Evolutionary conservation across 1,140 invertebrate species (phyloP).

Genomic region (Drosophila dunni): DNA sequence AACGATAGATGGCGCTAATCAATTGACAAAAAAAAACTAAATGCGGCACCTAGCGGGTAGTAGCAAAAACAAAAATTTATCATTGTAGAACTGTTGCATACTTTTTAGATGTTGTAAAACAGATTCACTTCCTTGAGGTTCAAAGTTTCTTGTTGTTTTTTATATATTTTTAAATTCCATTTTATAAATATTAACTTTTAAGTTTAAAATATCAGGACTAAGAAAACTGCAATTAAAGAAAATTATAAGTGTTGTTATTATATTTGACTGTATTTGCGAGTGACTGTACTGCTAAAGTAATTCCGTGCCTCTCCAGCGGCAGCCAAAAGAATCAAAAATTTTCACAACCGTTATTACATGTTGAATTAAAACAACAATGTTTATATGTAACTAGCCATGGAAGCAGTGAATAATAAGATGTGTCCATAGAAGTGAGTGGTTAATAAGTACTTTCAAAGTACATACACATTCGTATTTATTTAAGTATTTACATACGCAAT

Average conservation of each 20-base stretch:
- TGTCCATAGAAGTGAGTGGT: slow-evolving; percentile 13
- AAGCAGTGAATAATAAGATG: slow-evolving; percentile 12
- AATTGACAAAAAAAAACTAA: no score
- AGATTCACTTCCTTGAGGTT: no score
- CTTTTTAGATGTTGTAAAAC: no score
- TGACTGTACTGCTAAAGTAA: not conserved
- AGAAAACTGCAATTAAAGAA: no score
- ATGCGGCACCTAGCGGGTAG: no score
- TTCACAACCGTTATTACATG: slow-evolving; percentile 7
- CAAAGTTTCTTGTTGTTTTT: no score
- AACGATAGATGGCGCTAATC: no score
- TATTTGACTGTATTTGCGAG: not conserved
- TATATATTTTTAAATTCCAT: no score
- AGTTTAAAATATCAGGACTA: no score
- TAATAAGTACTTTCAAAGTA: slow-evolving; percentile 27
- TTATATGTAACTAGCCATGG: slow-evolving; percentile 4
- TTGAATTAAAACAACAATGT: not conserved
- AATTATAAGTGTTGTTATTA: not conserved
- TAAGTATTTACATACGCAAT: slow-evolving; percentile 26
- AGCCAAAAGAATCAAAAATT: slow-evolving; percentile 5
- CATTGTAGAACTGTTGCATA: no score
- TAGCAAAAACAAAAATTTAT: no score
- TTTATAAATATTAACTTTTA: no score
- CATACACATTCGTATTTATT: slow-evolving; percentile 12
- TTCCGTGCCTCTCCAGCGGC: not conserved